Percentiles rank a stretch among this genome's conserved stretches.
These are phyloP conservation scores for Electrophaes corylata DNA, from an alignment of 2,888 invertebrate species.

Conservation along the genomic window DNA sequence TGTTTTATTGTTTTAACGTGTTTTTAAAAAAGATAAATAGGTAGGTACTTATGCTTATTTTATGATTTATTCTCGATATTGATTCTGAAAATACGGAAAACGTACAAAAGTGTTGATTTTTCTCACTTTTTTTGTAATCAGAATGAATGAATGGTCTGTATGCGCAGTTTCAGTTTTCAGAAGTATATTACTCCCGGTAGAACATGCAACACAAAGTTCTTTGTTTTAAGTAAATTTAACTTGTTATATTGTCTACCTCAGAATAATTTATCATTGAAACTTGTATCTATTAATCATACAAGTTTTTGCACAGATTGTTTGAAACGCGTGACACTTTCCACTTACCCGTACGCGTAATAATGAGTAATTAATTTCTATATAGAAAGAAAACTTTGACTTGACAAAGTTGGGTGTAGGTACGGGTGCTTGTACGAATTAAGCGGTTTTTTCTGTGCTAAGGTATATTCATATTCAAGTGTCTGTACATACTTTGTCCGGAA, in stretches of 20 bases:
- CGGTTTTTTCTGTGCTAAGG: not conserved
- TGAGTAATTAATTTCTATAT: constrained; percentile 48
- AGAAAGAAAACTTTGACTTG: constrained; percentile 55
- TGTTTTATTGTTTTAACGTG: too few relatives aligned
- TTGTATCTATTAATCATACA: constrained; percentile 27
- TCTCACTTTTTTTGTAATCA: too few relatives aligned
- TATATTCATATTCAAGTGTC: not conserved
- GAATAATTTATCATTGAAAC: constrained; percentile 16
- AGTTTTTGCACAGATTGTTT: constrained; percentile 39
- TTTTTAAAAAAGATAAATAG: too few relatives aligned
- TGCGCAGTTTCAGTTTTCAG: too few relatives aligned
- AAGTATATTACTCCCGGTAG: too few relatives aligned
- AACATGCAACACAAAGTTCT: too few relatives aligned
- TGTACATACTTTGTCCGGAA: not conserved
- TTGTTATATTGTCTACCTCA: constrained; percentile 4
- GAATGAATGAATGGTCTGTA: too few relatives aligned
- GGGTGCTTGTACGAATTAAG: constrained; percentile 36
- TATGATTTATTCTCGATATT: too few relatives aligned
- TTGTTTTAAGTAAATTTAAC: not conserved
- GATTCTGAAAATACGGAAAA: too few relatives aligned
- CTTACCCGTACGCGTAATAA: constrained; percentile 26
- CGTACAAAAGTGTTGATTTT: too few relatives aligned
- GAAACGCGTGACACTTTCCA: constrained; percentile 21
- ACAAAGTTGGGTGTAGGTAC: constrained; percentile 38
- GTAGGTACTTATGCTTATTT: too few relatives aligned